Base-by-base conservation (phyloP, 2,113 vertebrate genomes). In the Myiopsitta monachus region DNA sequence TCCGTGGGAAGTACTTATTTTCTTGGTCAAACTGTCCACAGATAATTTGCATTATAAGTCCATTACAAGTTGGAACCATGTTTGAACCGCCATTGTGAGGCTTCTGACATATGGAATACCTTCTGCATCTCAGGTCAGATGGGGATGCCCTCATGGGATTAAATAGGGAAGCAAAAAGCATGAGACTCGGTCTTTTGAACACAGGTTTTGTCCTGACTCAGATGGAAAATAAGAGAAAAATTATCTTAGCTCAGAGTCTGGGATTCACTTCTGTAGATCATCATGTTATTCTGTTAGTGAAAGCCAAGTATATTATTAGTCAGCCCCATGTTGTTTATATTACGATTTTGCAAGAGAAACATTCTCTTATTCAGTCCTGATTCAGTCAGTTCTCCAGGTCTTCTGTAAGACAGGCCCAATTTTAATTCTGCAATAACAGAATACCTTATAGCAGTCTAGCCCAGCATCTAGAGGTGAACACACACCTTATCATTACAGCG, bases 241-340 rank as follows among this genome's bases (percentile, higher is more conserved):
- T 21, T n/a, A 74, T 79, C 62, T 86, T 96, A 94, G 44, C 66
- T 88, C 77, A 88, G 81, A 88, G 38, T 83, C 87, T 95, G 83
- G 86, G 92, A 95, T 92, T 83, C 90, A 77, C 51, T 80, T 84
- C 66, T 86, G 36, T 55, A 76, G 49, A 77, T 91, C 72, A 63
- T 92, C 61, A 84, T 88, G 66, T 74, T 94, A 75, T 68, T 90
- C 95, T 94, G n/a, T 92, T 90, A 79, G 90, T 94, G 76, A 87
- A 94, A 97, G 92, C 67, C 66, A 74, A 90, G 76, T 83, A n/a
- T 96, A 39, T 88, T 75, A 96, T 96, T 97, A 95, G 91, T 83
- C 68, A 94, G 46, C 62, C 66, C 59, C 55, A 51, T 90, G 51
- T 79, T 10, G 78, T 95, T 94, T 93, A 44, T 86, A 79, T 88